Evolutionary conservation across 2,888 invertebrate genomes (phyloP).

Genomic region (Aspidapion aeneum): DNA sequence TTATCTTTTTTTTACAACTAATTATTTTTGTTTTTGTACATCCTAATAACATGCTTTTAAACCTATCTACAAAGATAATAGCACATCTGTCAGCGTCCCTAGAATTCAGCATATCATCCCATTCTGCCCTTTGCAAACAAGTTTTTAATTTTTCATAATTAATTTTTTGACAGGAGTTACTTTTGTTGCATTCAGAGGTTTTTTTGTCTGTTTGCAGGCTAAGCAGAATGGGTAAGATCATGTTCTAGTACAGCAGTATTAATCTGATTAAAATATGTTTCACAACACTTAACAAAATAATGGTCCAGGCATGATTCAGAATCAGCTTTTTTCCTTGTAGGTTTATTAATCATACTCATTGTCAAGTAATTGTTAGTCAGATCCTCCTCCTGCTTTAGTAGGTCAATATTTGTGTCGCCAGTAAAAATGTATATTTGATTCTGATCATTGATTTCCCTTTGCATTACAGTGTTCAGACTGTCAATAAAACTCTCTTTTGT

Average conservation of each 20-base stretch:
- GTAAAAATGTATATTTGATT: constrained; percentile 3
- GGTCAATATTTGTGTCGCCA: constrained; percentile 1
- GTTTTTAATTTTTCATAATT: neutral
- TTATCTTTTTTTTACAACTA: neutral
- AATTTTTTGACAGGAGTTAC: neutral
- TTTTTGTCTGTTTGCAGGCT: neutral
- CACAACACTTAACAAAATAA: constrained; percentile 11
- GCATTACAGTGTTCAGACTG: constrained; percentile 6
- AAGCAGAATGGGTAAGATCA: neutral
- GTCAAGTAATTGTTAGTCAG: constrained; percentile 14
- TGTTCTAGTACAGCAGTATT: neutral
- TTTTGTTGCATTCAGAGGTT: neutral
- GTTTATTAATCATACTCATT: constrained; percentile 11
- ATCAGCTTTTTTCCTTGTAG: constrained; percentile 11
- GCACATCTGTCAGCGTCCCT: neutral
- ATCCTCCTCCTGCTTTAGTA: constrained; percentile 1
- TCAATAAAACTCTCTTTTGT: constrained; percentile 9
- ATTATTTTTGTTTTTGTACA: neutral
- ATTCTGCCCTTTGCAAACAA: neutral
- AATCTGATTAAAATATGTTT: constrained; percentile 3
- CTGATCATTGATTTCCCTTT: neutral
- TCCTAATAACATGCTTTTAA: neutral
- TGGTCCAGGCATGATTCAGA: constrained; percentile 13
- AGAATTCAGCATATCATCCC: neutral
- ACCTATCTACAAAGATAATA: no score